phyloP scores from a whole-genome alignment of 2,113 vertebrate genomes.

The Leucosticte australis region DNA sequence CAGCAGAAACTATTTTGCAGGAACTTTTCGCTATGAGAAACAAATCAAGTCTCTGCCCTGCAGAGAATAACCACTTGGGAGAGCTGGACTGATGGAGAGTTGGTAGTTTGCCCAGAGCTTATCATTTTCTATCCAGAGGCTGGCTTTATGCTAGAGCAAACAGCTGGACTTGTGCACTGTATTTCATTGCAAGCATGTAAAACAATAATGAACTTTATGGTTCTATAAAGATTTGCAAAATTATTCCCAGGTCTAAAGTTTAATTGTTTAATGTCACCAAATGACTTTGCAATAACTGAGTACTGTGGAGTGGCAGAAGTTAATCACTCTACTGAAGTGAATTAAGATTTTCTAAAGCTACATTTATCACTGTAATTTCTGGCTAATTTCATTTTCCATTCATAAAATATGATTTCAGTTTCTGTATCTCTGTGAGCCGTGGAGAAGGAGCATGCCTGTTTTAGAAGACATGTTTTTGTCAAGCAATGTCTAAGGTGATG shows the following conservation, averaged over 20 bases:
- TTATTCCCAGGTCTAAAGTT: conserved; percentile 71
- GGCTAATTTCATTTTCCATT: conserved; percentile 67
- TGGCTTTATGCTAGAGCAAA: conserved; percentile 50
- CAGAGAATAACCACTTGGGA: conserved; percentile 1
- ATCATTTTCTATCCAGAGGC: conserved; percentile 21
- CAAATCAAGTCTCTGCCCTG: conserved; percentile 36
- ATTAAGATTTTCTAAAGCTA: conserved; percentile 73
- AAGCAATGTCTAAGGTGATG: conserved; percentile 4
- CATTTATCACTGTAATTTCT: conserved; percentile 72
- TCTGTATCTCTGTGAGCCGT: conserved; percentile 7
- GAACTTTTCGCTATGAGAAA: not conserved
- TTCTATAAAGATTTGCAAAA: conserved; percentile 71
- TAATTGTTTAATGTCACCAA: conserved; percentile 75
- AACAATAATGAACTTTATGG: conserved; percentile 63
- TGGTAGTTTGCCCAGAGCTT: conserved; percentile 58
- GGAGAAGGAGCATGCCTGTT: conserved; percentile 8
- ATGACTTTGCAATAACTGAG: conserved; percentile 71
- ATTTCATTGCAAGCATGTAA: conserved; percentile 43
- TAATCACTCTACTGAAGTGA: conserved; percentile 72
- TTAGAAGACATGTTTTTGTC: conserved; percentile 4
- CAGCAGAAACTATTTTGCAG: not conserved
- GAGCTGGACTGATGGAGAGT: conserved; percentile 7
- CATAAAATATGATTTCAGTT: conserved; percentile 65
- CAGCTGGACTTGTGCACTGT: conserved; percentile 48
- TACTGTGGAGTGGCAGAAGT: conserved; percentile 70